Conservation (phyloP, 2,888 invertebrate genomes). For the Lepidocyrtoides sp. region DNA sequence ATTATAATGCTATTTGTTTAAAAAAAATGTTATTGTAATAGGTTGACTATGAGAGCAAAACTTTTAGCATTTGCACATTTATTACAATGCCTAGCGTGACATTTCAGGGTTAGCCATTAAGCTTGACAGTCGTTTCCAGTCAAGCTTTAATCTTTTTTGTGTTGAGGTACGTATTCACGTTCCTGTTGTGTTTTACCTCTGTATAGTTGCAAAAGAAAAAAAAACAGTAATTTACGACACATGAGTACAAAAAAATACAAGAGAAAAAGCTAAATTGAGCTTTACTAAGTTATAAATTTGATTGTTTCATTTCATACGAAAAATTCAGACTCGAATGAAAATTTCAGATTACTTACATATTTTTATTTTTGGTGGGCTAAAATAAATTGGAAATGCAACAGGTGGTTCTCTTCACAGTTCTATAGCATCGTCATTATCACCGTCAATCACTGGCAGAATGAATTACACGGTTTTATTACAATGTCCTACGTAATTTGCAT, state of each 20-base stretch:
- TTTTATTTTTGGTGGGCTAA: neutral
- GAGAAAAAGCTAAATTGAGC: constrained; percentile 11
- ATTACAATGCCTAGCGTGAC: constrained; percentile 52
- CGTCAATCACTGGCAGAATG: neutral
- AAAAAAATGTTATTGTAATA: too few relatives aligned
- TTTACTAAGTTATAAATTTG: constrained; percentile 28
- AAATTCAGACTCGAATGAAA: constrained; percentile 21
- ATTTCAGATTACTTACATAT: too few relatives aligned
- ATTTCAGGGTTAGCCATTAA: constrained; percentile 60
- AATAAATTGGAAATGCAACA: too few relatives aligned
- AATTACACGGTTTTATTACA: constrained; percentile 33
- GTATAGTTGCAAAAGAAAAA: neutral
- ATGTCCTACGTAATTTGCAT: neutral
- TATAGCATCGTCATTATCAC: neutral
- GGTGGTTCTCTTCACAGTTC: too few relatives aligned
- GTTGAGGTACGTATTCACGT: neutral
- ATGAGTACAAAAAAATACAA: neutral
- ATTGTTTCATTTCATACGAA: constrained; percentile 41
- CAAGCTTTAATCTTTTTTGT: constrained; percentile 39
- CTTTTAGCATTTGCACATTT: constrained; percentile 4
- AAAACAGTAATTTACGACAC: constrained; percentile 57
- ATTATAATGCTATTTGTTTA: neutral
- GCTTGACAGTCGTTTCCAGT: constrained; percentile 60
- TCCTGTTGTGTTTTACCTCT: neutral
- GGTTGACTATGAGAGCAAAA: neutral